Base-by-base conservation (phyloP, 2,113 vertebrate species). In the Dendrocopos noguchii region DNA sequence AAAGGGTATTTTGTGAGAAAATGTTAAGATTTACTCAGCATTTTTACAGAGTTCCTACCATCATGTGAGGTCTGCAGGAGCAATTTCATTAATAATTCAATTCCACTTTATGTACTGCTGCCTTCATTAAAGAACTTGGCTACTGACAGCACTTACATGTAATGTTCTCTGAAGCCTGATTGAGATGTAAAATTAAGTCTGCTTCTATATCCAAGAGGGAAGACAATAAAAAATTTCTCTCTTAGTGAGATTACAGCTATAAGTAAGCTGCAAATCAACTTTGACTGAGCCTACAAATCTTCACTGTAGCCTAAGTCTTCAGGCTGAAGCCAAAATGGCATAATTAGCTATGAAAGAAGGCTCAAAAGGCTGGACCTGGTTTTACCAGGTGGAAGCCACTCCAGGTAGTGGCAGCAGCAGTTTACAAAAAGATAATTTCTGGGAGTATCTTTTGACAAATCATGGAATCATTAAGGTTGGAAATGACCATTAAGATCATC, bases 1-100 rank as follows among this genome's bases (percentile, higher is more conserved):
- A 61, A n/a, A 31, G 14, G 19, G 52, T 85, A 77, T 92, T 90
- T 86, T 86, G 64, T 80, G 61, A 74, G 55, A 82, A 87, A 87
- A 36, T 44, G 7, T 21, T 63, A 64, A 75, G 68, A 60, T 90
- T 94, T 65, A 85, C 39, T 77, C 42, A n/a, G 24, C 19, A 7
- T 14, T 73, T 44, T 64, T 53, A 59, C 33, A 29, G 22, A 16
- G 19, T 64, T 81, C 72, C 61, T 73, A 34, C 56, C 65, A 29
- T 83, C 29, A 4, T 53, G 6, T 73, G 46, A 87, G 66, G 80
- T 85, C 85, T 85, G 71, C 76, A 82, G 55, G 63, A 80, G 42
- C 91, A 83, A 47, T 68, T 84, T 91, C 52, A 86, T 95, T 95
- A 81, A 88, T 94, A 96, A 95, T 94, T 97, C 88, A 94, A 8